phyloP scores from a whole-genome alignment of 37 sponge, comb jelly and placozoan genomes.

The Lycopodina hypogea region DNA sequence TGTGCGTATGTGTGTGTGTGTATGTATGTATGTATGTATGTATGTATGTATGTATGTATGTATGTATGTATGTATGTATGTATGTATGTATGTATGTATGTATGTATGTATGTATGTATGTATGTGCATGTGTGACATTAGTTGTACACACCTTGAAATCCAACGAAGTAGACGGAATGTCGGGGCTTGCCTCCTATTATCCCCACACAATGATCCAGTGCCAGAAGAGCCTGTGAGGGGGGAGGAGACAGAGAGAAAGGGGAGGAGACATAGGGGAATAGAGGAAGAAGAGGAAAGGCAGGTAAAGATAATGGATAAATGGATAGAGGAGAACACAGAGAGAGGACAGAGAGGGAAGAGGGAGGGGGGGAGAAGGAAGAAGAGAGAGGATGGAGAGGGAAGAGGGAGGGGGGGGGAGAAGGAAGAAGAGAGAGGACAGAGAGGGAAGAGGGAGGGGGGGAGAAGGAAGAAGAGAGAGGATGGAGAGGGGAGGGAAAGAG shows the following conservation, averaged over 20 bases:
- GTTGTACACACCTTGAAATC: slow-evolving; percentile 90
- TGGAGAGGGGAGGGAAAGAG: not conserved
- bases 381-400: not conserved
- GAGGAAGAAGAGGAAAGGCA: not conserved
- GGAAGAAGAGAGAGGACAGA: not conserved
- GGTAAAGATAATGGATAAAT: not conserved
- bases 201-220: slow-evolving; percentile 84
- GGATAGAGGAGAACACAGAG: not conserved
- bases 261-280: too few relatives aligned
- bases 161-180: slow-evolving; percentile 97
- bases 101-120: too few relatives aligned
- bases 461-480: not conserved
- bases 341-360: not conserved
- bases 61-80: too few relatives aligned
- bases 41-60: too few relatives aligned
- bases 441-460: not conserved
- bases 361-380: not conserved
- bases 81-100: too few relatives aligned
- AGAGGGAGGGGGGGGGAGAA: not conserved
- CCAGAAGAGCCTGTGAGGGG: slow-evolving; percentile 64
- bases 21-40: too few relatives aligned
- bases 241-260: not conserved
- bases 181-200: slow-evolving; percentile 94
- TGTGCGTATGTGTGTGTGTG: too few relatives aligned
- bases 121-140: too few relatives aligned